Evolutionary conservation across 2,888 invertebrate species (phyloP), one percentile per base, ranked within the genome.

Genomic region (Corythucha ciliata): DNA sequence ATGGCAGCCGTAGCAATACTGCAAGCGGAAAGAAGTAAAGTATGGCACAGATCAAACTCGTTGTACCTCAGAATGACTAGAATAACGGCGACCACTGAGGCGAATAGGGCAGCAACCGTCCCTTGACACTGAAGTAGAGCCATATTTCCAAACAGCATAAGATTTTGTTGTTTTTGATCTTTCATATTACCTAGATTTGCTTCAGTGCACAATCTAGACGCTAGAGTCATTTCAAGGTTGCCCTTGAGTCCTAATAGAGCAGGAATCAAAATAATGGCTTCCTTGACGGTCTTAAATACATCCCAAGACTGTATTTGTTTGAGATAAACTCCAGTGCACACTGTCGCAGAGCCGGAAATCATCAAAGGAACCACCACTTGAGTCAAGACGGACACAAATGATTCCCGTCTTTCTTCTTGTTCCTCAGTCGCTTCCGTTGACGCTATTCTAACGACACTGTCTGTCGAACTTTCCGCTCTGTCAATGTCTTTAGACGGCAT

Each of bases 181-280:
- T 84, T 82, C 79, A 85, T 80, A 63, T 81, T 78, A 10, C 84
- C 84, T 56, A 84, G 70, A 69, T 86, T 83, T 12, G 90, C 88
- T 70, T 90, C 84, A n/a, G 92, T 93, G 12, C 91, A 92, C 4
- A 93, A 74, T 50, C 93, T 74, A 36, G 91, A 89, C 16, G 92
- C 92, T 62, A 93, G 71, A 21, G 92, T 92, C 92, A 93, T 93
- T 72, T 93, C 92, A 60, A 93, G 73, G 68, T 92, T 92, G 55
- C 93, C 92, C 71, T 93, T 93, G 16, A 93, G 74, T 8, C 92
- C 93, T 52, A 93, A 70, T 37, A 93, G 72, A 8, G 92, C 88
- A 50, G 91, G 91, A 37, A 92, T 89, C 63, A 93, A 71, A 60
- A 92, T 90, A 65, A 90, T 89, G 22, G 90, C 83, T 73, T 91